Evolutionary conservation across 1,140 invertebrate genomes (phyloP).

Genomic region (Eciton burchellii): DNA sequence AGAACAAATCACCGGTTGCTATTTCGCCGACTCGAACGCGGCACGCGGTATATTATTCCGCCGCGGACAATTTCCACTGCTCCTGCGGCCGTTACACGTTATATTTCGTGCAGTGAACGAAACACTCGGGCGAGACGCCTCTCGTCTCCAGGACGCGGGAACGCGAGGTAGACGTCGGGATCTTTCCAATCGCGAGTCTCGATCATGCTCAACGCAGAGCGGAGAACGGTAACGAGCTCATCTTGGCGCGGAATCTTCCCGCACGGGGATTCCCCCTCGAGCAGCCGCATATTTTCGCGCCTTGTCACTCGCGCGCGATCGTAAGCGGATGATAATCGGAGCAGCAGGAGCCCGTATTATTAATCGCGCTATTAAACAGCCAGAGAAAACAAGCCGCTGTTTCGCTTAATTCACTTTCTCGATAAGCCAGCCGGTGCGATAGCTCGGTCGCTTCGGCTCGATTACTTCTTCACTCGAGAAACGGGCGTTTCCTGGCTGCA

Average conservation of each 20-base stretch:
- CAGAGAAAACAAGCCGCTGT: slow-evolving; percentile 37
- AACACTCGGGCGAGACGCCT: too few relatives aligned
- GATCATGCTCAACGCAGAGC: too few relatives aligned
- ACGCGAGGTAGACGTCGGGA: too few relatives aligned
- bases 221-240: slow-evolving; percentile 20
- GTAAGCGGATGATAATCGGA: slow-evolving; percentile 25
- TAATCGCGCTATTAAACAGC: background rate
- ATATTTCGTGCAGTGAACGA: too few relatives aligned
- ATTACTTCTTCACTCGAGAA: background rate
- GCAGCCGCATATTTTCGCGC: slow-evolving; percentile 37
- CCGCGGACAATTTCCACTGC: slow-evolving; percentile 21
- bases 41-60: too few relatives aligned
- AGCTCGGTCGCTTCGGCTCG: background rate
- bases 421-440: background rate
- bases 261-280: too few relatives aligned
- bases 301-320: background rate
- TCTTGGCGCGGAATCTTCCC: slow-evolving; percentile 11
- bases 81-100: slow-evolving; percentile 2
- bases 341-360: background rate
- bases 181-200: too few relatives aligned
- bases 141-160: too few relatives aligned
- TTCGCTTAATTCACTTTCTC: slow-evolving; percentile 8
- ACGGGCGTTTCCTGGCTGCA: background rate
- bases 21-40: slow-evolving; percentile 11
- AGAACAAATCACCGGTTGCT: slow-evolving; percentile 7